Evolutionary conservation across 2,797 vertebrate genomes (phyloP).

Genomic region (Scleropages formosus): DNA sequence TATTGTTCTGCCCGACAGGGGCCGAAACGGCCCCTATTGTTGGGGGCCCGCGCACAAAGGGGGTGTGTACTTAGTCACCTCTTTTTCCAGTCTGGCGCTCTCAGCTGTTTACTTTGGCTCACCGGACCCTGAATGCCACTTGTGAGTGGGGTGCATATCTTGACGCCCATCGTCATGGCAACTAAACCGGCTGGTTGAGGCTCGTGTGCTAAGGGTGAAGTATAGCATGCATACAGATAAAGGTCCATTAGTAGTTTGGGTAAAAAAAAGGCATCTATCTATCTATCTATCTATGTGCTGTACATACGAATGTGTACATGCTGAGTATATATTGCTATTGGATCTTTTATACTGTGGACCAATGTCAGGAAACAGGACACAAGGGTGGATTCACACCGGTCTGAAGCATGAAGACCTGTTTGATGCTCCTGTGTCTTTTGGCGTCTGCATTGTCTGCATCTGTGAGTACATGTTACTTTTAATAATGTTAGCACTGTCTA

Average conservation of each 20-base stretch:
- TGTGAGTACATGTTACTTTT: conserved; percentile 57
- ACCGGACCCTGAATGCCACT: conserved; percentile 62
- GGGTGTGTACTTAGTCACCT: conserved; percentile 69
- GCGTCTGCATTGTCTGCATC: conserved; percentile 54
- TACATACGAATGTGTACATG: too few relatives aligned
- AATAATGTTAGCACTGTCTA: not conserved
- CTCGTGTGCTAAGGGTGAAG: conserved; percentile 43
- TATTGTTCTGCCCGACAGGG: conserved; percentile 44
- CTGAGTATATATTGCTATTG: too few relatives aligned
- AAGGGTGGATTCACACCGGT: too few relatives aligned
- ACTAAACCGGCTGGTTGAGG: conserved; percentile 48
- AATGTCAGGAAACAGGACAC: too few relatives aligned
- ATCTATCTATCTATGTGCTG: too few relatives aligned
- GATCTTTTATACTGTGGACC: too few relatives aligned
- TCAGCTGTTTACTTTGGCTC: conserved; percentile 67
- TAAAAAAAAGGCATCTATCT: too few relatives aligned
- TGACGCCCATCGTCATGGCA: conserved; percentile 55
- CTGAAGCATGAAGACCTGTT: conserved; percentile 57
- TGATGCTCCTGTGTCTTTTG: conserved; percentile 58
- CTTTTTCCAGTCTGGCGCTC: conserved; percentile 74
- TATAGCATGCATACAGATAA: conserved; percentile 55
- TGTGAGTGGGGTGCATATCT: conserved; percentile 56
- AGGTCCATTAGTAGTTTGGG: too few relatives aligned
- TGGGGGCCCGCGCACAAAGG: conserved; percentile 53
- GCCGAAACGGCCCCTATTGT: conserved; percentile 54